A percentile compares a stretch with the other conserved stretches of the same genome.
These are phyloP conservation scores for Manduca sexta DNA, from an alignment of 1,140 invertebrate species.

Conservation along the genomic window DNA sequence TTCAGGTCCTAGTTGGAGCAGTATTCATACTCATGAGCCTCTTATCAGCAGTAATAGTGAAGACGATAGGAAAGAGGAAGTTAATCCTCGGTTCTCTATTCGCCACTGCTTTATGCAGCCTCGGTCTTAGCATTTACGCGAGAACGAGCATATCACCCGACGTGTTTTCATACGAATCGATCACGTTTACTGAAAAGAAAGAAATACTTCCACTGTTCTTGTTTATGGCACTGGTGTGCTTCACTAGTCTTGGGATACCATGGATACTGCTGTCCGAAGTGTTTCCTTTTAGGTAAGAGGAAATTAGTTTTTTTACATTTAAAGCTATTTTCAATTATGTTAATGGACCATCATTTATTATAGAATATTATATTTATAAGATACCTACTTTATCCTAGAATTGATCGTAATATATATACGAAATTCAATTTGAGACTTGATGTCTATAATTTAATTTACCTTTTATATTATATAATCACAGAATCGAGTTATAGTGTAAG, in stretches of 20 bases:
- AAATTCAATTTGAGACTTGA: too few relatives aligned
- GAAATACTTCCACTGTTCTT: conserved; percentile 42
- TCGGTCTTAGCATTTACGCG: conserved; percentile 47
- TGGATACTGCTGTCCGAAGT: conserved; percentile 63
- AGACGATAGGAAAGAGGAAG: conserved; percentile 51
- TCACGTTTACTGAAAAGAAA: conserved; percentile 41
- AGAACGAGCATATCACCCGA: conserved; percentile 19
- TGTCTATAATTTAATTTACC: too few relatives aligned
- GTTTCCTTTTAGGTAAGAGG: conserved; percentile 56
- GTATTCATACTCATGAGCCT: conserved; percentile 48
- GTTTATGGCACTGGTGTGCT: conserved; percentile 48
- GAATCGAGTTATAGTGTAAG: too few relatives aligned
- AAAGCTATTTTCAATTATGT: too few relatives aligned
- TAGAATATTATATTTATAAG: too few relatives aligned
- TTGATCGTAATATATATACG: too few relatives aligned
- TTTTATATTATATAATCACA: too few relatives aligned
- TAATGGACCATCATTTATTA: too few relatives aligned
- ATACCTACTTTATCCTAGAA: too few relatives aligned
- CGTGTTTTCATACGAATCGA: conserved; percentile 51
- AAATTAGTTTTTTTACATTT: not conserved
- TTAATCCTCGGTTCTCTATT: conserved; percentile 41
- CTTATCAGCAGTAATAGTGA: conserved; percentile 45
- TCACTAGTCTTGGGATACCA: conserved; percentile 52
- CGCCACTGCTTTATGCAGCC: conserved; percentile 36
- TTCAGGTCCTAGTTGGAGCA: conserved; percentile 49